These are phyloP conservation scores for Enteromius trimaculatus DNA, from an alignment of 2,797 vertebrate species.

Conservation along the genomic window DNA sequence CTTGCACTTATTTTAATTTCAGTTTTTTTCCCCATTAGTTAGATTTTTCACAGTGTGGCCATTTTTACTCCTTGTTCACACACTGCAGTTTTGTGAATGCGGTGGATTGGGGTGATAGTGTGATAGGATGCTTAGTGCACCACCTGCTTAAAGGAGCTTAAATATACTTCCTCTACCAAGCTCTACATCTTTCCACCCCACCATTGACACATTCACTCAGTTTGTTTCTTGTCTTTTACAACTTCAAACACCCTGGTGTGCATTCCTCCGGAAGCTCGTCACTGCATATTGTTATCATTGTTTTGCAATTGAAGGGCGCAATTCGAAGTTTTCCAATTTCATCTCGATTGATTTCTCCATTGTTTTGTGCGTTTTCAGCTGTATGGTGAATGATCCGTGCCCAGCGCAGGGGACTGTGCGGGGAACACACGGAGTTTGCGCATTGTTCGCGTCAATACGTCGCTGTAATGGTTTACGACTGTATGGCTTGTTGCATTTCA, in stretches of 20 bases:
- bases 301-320: constrained; percentile 28
- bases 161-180: constrained; percentile 7
- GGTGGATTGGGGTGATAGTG: constrained; percentile 31
- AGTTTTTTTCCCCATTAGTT: constrained; percentile 47
- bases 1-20: constrained; percentile 51
- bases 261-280: constrained; percentile 63
- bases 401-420: background rate
- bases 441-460: constrained; percentile 47
- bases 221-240: constrained; percentile 37
- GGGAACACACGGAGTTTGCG: constrained; percentile 48
- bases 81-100: constrained; percentile 48
- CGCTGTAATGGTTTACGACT: constrained; percentile 52
- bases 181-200: constrained; percentile 17
- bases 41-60: constrained; percentile 56
- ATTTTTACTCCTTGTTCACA: constrained; percentile 50
- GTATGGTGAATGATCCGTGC: constrained; percentile 36
- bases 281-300: constrained; percentile 72
- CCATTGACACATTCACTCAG: constrained; percentile 42
- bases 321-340: constrained; percentile 43
- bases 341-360: constrained; percentile 43
- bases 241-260: constrained; percentile 39
- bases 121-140: constrained; percentile 41
- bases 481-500: constrained; percentile 53
- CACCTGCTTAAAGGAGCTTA: constrained; percentile 46
- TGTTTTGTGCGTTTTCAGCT: constrained; percentile 46